Evolutionary conservation across 2,888 invertebrate species (phyloP).

Genomic region (Noctua janthe): DNA sequence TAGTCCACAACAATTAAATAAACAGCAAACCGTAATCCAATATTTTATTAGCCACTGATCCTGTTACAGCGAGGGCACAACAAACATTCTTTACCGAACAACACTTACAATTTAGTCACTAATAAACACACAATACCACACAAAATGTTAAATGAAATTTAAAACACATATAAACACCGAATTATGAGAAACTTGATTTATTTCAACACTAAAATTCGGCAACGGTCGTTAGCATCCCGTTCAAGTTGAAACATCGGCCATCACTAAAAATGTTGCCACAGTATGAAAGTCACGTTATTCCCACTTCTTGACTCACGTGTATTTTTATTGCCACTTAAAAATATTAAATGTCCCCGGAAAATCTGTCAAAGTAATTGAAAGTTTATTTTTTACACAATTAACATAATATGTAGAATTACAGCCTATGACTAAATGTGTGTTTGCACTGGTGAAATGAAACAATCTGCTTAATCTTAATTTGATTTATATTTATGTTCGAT

Average conservation of each 20-base stretch:
- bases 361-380: background rate
- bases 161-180: slow-evolving; percentile 82
- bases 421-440: background rate
- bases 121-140: slow-evolving; percentile 80
- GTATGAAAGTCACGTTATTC: slow-evolving; percentile 82
- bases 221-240: slow-evolving; percentile 80
- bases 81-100: slow-evolving; percentile 84
- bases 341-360: slow-evolving; percentile 43
- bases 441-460: background rate
- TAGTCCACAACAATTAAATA: slow-evolving; percentile 81
- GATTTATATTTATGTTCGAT: background rate
- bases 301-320: slow-evolving; percentile 78
- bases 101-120: slow-evolving; percentile 83
- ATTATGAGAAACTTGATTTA: slow-evolving; percentile 82
- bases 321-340: slow-evolving; percentile 71
- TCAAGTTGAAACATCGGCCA: slow-evolving; percentile 87
- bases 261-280: slow-evolving; percentile 86
- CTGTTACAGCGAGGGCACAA: slow-evolving; percentile 88
- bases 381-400: background rate
- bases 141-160: slow-evolving; percentile 74
- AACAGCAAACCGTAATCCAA: slow-evolving; percentile 89
- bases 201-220: slow-evolving; percentile 84
- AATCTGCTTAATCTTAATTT: background rate
- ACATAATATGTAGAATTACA: background rate
- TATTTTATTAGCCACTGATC: slow-evolving; percentile 87